Base-by-base conservation (phyloP, 2,113 vertebrate species). In the Crotalus helleri region DNA sequence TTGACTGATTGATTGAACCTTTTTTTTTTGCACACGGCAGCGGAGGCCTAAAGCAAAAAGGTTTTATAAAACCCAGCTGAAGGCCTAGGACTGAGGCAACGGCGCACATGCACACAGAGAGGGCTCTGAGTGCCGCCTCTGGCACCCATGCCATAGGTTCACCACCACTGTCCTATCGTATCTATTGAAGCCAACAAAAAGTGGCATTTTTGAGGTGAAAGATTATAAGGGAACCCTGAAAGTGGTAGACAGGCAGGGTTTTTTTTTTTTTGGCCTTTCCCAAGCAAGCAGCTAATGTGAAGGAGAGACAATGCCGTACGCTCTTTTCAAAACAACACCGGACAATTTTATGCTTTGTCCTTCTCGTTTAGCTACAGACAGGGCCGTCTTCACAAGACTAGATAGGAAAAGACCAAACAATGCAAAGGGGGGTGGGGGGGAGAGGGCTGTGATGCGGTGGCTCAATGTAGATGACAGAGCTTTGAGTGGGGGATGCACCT, bases 251-350 rank as follows among this genome's bases (percentile, higher is more conserved):
- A 29, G 21, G 85, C 3, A 26, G 49, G 85, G 21, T 1, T 5
- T 49, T 49, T 46, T 49, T 49, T 46, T 46, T 49, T 49, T 49
- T 5, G 12, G 86, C 26, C 44, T 53, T 87, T 2, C 26, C n/a
- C 1, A 87, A 53, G 86, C 24, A 13, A 51, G 74, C 74, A 81
- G 7, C 17, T 81, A 33, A 81, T 21, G 74, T 17, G 69, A 39
- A 39, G 69, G 69, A 39, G 15, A 5, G n/a, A 19, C 7, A 39
- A 39, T 2, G 13, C 6, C 5, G 0, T 19, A 3, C 2, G 2
- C 15, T 39, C n/a, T 39, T 51, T 74, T 17, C 69, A 74, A 19
- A 39, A 39, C 17, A 74, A 57, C 15, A 1, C 55, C 5, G 55
- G 69, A 33, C 74, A 44, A 10, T 24, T 24, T 87, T 12, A 24